phyloP scores from a whole-genome alignment of 2,888 invertebrate species.

The Lochmaea capreae region DNA sequence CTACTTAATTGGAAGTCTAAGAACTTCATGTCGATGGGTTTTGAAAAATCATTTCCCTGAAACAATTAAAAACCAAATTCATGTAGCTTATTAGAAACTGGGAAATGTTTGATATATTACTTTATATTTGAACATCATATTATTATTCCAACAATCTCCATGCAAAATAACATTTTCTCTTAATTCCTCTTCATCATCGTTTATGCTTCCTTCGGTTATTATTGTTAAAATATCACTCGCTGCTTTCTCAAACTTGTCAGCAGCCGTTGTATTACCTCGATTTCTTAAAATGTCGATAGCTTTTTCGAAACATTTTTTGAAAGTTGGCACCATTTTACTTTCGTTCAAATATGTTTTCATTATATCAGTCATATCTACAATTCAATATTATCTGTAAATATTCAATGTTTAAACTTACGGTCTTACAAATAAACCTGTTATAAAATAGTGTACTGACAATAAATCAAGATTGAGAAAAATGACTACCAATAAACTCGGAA shows the following conservation, averaged over 20 bases:
- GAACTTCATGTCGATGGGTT: conserved; percentile 52
- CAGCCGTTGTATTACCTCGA: conserved; percentile 28
- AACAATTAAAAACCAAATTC: conserved; percentile 28
- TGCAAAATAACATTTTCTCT: conserved; percentile 42
- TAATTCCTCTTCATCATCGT: conserved; percentile 12
- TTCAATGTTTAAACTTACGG: too few relatives aligned
- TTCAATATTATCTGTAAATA: too few relatives aligned
- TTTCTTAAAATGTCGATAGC: conserved; percentile 42
- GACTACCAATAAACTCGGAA: too few relatives aligned
- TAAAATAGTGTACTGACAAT: too few relatives aligned
- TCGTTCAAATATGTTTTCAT: conserved; percentile 46
- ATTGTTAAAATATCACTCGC: conserved; percentile 40
- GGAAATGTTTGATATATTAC: conserved; percentile 37
- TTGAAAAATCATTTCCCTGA: conserved; percentile 45
- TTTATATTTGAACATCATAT: conserved; percentile 57
- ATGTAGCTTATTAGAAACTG: not conserved
- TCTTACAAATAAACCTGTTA: too few relatives aligned
- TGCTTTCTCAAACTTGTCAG: conserved; percentile 44
- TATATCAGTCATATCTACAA: conserved; percentile 21
- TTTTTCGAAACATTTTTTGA: conserved; percentile 40
- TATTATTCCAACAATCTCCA: conserved; percentile 59
- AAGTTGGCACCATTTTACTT: conserved; percentile 36
- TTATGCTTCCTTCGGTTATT: conserved; percentile 13
- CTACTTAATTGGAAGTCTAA: conserved; percentile 54
- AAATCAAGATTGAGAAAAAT: too few relatives aligned